Base-by-base conservation (phyloP, 2,888 invertebrate species). In the Leptopilina myrica region DNA sequence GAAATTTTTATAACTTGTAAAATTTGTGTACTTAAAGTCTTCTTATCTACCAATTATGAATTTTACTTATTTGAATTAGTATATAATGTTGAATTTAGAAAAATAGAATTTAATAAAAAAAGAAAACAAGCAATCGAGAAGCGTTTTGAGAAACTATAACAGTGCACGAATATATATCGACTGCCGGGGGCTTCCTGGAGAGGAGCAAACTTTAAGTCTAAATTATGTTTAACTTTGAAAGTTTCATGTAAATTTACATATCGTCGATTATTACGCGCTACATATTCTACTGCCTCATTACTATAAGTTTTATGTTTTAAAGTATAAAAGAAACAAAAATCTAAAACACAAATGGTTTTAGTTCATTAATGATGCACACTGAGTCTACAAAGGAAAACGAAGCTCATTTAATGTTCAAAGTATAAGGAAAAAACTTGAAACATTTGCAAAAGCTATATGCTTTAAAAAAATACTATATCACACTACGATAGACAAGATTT, bases 211-310 rank as follows among this genome's bases (percentile, higher is more conserved):
- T 62, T 62, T 9, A 26, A 15, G 20, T 62, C 20, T 15, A 62
- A 62, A 15, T 62, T 7, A 62, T 62, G 62, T 62, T 62, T 3
- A 62, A 62, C 62, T 20, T 20, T 15, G 8, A 15, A 62, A 62
- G 62, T 62, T 62, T 62, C 15, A 62, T 62, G 62, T 62, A 62
- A 62, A 62, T 62, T 62, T 62, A 20, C 62, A 62, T 62, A 62
- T 62, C 20, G 62, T 62, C 62, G 62, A 62, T 62, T 62, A 62
- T 62, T 62, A 9, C 62, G 20, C 15, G 59, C 59, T 49, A 49
- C 8, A 15, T 59, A 7, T 59, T 59, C 59, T 59, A 59, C 59
- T 4, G 59, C 59, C 14, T 59, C 59, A 15, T 59, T 59, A 59
- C 15, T 59, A 49, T 49, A 59, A 59, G 62, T 62, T 20, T 62